A percentile compares a stretch with the other conserved stretches of the same genome.
Evolutionary conservation across 2,113 vertebrate genomes (phyloP).

Genomic region (Rattus norvegicus): GRCr8 NC_086035.1:28691501-28692000

Average conservation of each 20-base stretch:
- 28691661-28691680: background rate
- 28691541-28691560: background rate
- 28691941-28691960: background rate
- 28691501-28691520: fast-evolving
- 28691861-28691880: background rate
- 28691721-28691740: background rate
- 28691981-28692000: background rate
- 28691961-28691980: background rate
- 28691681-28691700: background rate
- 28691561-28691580: too few relatives aligned
- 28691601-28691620: too few relatives aligned
- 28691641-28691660: too few relatives aligned
- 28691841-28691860: background rate
- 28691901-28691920: background rate
- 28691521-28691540: background rate
- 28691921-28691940: background rate
- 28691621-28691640: too few relatives aligned
- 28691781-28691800: background rate
- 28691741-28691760: background rate
- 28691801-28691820: background rate
- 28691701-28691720: background rate
- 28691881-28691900: background rate
- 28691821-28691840: background rate
- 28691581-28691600: too few relatives aligned
- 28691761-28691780: background rate